phyloP scores from a whole-genome alignment of 2,888 invertebrate species.

The Zhengitettix transpicula region DNA sequence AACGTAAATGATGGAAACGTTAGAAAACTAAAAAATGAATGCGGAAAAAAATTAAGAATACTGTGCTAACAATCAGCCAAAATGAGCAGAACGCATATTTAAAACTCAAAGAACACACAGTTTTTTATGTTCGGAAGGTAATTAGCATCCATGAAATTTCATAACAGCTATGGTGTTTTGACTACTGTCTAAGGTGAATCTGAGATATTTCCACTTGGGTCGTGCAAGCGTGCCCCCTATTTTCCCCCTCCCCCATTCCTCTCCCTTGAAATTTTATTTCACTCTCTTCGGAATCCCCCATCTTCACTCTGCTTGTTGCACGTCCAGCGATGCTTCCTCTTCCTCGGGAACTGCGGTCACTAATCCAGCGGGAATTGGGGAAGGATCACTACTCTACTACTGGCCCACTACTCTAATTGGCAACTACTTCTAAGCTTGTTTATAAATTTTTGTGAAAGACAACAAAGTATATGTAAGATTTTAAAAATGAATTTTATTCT shows the following conservation, averaged over 20 bases:
- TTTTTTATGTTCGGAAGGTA: background rate
- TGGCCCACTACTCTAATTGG: background rate
- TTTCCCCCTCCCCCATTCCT: background rate
- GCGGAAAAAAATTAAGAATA: constrained; percentile 7
- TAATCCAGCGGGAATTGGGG: too few species aligned
- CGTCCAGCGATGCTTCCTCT: background rate
- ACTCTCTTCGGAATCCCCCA: background rate
- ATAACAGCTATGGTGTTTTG: constrained; percentile 15
- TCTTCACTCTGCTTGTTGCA: background rate
- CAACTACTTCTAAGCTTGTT: background rate
- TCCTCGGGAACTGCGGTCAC: background rate
- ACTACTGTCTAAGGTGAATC: constrained; percentile 2
- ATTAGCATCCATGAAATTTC: constrained; percentile 21
- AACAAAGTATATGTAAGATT: constrained; percentile 12
- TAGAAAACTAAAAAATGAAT: constrained; percentile 1
- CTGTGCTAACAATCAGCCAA: constrained; percentile 4
- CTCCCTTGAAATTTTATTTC: background rate
- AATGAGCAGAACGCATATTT: background rate
- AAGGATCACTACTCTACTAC: background rate
- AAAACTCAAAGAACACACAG: background rate
- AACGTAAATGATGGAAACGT: too few species aligned
- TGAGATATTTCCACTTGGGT: constrained; percentile 9
- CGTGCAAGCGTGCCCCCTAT: background rate
- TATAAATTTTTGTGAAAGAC: constrained; percentile 6
- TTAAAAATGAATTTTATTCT: constrained; percentile 13